These are phyloP conservation scores for Coptodon bakossiorum DNA, from an alignment of 2,113 vertebrate genomes.

Conservation along the genomic window DNA sequence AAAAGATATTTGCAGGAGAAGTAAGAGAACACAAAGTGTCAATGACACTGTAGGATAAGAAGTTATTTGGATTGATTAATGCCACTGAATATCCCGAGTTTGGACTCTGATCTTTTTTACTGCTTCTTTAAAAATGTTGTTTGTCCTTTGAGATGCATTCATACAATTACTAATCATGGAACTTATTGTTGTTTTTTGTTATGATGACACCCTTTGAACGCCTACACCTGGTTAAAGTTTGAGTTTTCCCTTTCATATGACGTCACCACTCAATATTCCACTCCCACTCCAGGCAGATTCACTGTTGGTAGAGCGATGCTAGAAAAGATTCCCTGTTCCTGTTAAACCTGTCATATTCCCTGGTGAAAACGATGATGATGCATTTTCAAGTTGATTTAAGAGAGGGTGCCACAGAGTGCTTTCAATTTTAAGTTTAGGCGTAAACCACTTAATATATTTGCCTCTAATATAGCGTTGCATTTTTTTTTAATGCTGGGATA, in stretches of 20 bases:
- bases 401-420: background rate
- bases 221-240: background rate
- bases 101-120: background rate
- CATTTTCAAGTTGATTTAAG: background rate
- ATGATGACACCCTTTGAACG: background rate
- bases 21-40: too few relatives aligned
- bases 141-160: background rate
- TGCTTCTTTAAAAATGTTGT: background rate
- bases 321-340: background rate
- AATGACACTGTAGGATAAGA: too few relatives aligned
- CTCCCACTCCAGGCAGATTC: too few relatives aligned
- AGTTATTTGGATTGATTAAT: background rate
- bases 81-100: background rate
- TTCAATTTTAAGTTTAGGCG: background rate
- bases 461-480: background rate
- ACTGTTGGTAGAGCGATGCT: background rate
- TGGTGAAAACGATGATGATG: background rate
- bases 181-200: background rate
- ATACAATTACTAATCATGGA: background rate
- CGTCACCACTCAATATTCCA: too few relatives aligned
- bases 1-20: too few relatives aligned
- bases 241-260: too few relatives aligned
- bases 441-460: background rate
- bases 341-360: background rate
- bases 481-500: background rate